Base-by-base conservation (phyloP, 92 coral and sea anemone genomes). In the Epizoanthus ramosus region DNA sequence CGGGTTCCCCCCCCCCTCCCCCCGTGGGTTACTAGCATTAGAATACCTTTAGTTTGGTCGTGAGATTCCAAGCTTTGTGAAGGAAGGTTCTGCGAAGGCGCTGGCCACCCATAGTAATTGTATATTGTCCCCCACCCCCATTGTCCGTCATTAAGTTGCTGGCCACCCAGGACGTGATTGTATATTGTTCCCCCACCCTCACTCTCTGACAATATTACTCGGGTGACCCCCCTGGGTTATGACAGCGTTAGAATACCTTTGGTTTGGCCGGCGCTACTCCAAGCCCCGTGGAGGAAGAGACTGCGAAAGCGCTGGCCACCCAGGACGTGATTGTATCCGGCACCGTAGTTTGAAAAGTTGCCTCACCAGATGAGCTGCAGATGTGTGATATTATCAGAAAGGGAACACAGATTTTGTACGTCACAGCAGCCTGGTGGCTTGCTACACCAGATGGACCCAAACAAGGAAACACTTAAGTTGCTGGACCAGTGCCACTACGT, bases 261-360 rank as follows among this genome's bases (percentile, higher is more conserved):
- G 95, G 90, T 80, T 84, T 92, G 15, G 77, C 68, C 63, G 89
- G 73, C 17, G 90, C 94, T 5, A 95, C 94, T 31, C 98, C 98
- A 67, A 95, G 85, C 9, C 98, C 98, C 19, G 97, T 89, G 15
- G 79, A 43, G 61, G 91, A 89, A 8, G 97, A 92, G 19, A 95
- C 88, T 45, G 98, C 97, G 87, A 95, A 95, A 19, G 94, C 98
- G 85, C 98, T 95, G 45, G 92, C 91, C 57, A 95, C 98, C 98
- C 98, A 95, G 18, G 98, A 92, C 17, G 98, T 95, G 57, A 95
- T 88, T 17, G 98, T 95, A 64, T 95, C 98, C 22, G 98, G 98
- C 12, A 91, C 91, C 17, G 89, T 80, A 13, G 90, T 84, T 33
- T 85, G 89, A 59, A 95, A 75, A 56, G 68, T 88, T 19, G 92